Conservation (phyloP, 2,113 vertebrate genomes). For the Halichoerus grypus region DNA sequence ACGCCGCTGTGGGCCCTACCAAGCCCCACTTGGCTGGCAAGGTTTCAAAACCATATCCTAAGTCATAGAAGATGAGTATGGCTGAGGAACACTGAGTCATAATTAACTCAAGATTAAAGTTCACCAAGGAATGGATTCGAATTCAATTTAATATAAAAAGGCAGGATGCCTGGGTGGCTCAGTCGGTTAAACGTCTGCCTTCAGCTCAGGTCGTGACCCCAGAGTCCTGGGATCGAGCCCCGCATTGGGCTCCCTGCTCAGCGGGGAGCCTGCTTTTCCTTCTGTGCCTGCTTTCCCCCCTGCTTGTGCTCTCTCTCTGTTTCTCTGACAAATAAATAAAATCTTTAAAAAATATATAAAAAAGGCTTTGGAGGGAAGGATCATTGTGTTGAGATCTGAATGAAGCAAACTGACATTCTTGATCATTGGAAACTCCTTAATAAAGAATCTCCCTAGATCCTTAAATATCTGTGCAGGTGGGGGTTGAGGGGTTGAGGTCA, state of each 20-base stretch:
- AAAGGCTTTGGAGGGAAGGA: background rate
- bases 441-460: background rate
- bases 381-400: background rate
- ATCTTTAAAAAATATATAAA: background rate
- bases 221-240: background rate
- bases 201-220: background rate
- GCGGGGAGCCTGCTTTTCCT: no score
- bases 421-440: background rate
- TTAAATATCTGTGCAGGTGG: slow-evolving; percentile 16
- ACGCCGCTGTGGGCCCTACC: background rate
- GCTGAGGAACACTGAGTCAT: background rate
- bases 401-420: slow-evolving; percentile 21
- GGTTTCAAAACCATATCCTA: background rate
- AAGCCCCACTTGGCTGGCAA: background rate
- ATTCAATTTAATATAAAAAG: slow-evolving; percentile 44
- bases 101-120: slow-evolving; percentile 37
- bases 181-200: background rate
- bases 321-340: background rate
- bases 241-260: background rate
- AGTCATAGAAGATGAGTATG: background rate
- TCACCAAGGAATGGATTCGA: background rate
- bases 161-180: background rate
- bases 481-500: background rate
- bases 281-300: no score
- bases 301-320: background rate